These are phyloP conservation scores for Pseudomugil gertrudae DNA, from an alignment of 2,797 vertebrate species.

Conservation along the genomic window DNA sequence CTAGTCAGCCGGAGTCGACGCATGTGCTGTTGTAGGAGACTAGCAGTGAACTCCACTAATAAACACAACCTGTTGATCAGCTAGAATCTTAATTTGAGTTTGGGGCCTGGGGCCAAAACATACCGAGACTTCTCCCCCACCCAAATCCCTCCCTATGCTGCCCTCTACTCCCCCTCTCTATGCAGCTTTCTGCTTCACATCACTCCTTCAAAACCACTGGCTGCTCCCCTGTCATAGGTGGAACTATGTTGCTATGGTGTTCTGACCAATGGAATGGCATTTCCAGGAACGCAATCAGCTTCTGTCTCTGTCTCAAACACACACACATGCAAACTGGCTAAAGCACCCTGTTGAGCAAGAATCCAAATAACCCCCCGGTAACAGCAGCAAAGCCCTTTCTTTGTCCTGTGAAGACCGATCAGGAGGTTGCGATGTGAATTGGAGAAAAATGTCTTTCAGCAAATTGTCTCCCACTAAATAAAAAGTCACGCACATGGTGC, in stretches of 20 bases:
- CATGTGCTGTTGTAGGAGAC: slow-evolving; percentile 12
- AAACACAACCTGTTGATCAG: slow-evolving; percentile 56
- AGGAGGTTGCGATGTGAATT: slow-evolving; percentile 44
- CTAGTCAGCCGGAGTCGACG: slow-evolving; percentile 7
- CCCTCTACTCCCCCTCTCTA: not conserved
- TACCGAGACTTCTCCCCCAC: slow-evolving; percentile 30
- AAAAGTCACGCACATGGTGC: not conserved
- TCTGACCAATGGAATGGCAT: slow-evolving; percentile 76
- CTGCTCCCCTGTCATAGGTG: slow-evolving; percentile 79
- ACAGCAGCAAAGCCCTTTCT: slow-evolving; percentile 49
- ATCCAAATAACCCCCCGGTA: slow-evolving; percentile 54
- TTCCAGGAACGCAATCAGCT: slow-evolving; percentile 57
- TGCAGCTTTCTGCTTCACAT: slow-evolving; percentile 70
- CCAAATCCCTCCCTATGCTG: not conserved
- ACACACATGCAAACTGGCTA: slow-evolving; percentile 21
- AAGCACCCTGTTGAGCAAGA: slow-evolving; percentile 64
- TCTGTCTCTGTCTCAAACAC: slow-evolving; percentile 41
- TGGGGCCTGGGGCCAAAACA: slow-evolving; percentile 62
- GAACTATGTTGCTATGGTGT: slow-evolving; percentile 80
- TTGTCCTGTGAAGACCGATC: slow-evolving; percentile 40
- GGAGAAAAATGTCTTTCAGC: slow-evolving; percentile 20
- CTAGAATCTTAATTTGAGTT: slow-evolving; percentile 63
- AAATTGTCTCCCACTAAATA: slow-evolving; percentile 8
- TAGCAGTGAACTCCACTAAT: not conserved
- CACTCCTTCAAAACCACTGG: slow-evolving; percentile 69